Evolutionary conservation across 30 jellyfish, hydroid and myxozoan species (phyloP), one percentile per base, ranked within the genome.

Genomic region (Aurelia sp.): DNA sequence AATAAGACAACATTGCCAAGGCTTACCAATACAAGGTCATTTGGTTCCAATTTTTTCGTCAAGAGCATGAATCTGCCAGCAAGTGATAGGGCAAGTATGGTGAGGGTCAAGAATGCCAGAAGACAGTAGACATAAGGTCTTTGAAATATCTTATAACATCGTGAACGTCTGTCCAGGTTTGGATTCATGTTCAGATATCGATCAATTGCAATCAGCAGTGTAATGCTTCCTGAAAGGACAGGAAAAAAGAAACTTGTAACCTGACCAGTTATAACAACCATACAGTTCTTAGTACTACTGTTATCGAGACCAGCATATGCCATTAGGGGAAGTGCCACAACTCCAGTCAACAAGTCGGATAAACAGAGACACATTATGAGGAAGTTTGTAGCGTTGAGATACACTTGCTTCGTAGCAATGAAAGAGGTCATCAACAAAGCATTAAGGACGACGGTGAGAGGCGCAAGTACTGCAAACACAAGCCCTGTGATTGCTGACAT

Each of bases 111-210:
- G 12, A 41, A 41, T 0, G 52, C 52, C 11, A 41, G 11, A 1
- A 41, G 52, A 41, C 7, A 41, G 12, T 41, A 41, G 12, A 41
- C 0, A 41, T 41, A 41, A 4, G 52, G 52, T 41, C 52, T 41
- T 41, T 41, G 52, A 41, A 41, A 41, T 41, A 41, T 12, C 7
- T 41, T 41, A 41, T 6, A 41, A 41, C 11, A 41, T 41, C 52
- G 52, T 4, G 52, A 41, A 4, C 52, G 11, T 41, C 52, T 41
- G 5, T 3, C 52, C 12, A 41, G 48, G 5, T 33, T 11, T 11
- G 86, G 63, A 24, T 69, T 63, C 90, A 79, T 79, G 52, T 79
- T 64, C 52, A 79, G 72, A 33, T 79, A 79, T 18, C 90, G 78
- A 33, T 79, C 90, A 38, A 63, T 48, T 13, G 90, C 90, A n/a